Base-by-base conservation (phyloP, 2,888 invertebrate genomes). In the Ligdia adustata region DNA sequence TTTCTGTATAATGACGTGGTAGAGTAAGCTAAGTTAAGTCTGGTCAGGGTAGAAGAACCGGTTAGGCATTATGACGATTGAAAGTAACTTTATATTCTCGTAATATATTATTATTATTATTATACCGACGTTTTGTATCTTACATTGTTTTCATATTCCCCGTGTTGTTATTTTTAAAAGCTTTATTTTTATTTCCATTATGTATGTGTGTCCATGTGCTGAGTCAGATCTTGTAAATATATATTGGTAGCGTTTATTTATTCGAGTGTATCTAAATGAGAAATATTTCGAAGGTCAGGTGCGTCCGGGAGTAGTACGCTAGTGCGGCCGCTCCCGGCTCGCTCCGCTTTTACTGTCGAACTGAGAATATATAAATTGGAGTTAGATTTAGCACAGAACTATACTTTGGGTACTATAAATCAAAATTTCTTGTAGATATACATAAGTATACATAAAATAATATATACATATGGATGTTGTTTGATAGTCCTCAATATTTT, bases 401-500 rank as follows among this genome's bases (percentile, higher is more conserved):
- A 85, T 81, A 84, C 82, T 82, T 85, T 84, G 85, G 85, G 82
- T 84, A 85, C 74, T 75, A 72, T 68, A 72, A 78, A 78, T 79
- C 81, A 81, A 84, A 83, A 83, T 78, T 80, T 88, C 86, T 86
- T 77, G 87, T 89, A 88, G 87, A 79, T 88, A 85, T 89, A 89
- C 81, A 85, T 85, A 85, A 72, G 74, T 78, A 81, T 82, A 81
- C 81, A 84, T 82, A 85, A 79, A 76, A 75, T 79, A 79, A 75
- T 75, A 77, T 85, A 87, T 89, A 90, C 86, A 87, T 83, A 84
- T 86, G 82, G 81, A 89, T 86, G 89, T 89, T 86, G 88, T 88
- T 88, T 89, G 87, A 90, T 90, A 89, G 88, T 90, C 87, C 84
- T 88, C 87, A 77, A 90, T 90, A 90, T 90, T 90, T 91, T 89